These are phyloP conservation scores for Marcusenius ussheri DNA, from an alignment of 2,113 vertebrate species.

Conservation along the genomic window DNA sequence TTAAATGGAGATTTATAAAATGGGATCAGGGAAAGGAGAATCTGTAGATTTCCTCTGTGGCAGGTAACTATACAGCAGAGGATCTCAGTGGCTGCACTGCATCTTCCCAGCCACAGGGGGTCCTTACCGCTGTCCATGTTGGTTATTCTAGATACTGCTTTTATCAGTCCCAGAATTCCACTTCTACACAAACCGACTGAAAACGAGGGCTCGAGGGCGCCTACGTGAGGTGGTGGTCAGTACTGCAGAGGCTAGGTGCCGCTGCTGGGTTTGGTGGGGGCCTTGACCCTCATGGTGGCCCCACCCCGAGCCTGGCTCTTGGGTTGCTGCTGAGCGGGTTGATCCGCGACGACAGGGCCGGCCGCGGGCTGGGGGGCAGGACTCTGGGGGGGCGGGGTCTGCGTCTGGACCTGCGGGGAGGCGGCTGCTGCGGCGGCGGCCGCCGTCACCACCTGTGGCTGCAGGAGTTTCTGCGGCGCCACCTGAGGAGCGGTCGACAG, in stretches of 20 bases:
- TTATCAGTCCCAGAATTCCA: background rate
- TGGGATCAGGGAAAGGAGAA: background rate
- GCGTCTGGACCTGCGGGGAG: slow-evolving; percentile 70
- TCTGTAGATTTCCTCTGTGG: background rate
- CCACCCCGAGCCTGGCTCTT: slow-evolving; percentile 63
- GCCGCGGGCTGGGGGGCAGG: slow-evolving; percentile 59
- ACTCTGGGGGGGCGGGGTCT: slow-evolving; percentile 63
- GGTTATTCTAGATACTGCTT: background rate
- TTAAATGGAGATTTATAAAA: background rate
- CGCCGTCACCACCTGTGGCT: slow-evolving; percentile 69
- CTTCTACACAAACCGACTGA: background rate
- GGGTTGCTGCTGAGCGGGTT: slow-evolving; percentile 58
- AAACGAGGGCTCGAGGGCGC: background rate
- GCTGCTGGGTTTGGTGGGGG: slow-evolving; percentile 70
- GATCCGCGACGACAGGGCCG: slow-evolving; percentile 50
- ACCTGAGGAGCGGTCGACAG: slow-evolving; percentile 69
- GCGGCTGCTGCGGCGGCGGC: slow-evolving; percentile 54
- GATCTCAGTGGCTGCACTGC: background rate
- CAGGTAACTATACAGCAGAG: background rate
- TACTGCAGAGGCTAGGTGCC: background rate
- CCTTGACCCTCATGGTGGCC: slow-evolving; percentile 66
- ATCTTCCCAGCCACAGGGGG: background rate
- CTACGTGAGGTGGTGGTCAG: background rate
- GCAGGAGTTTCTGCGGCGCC: slow-evolving; percentile 78
- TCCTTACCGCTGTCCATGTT: background rate